Evolutionary conservation across 1,140 invertebrate genomes (phyloP), one percentile per base, ranked within the genome.

Genomic region (Hirudo medicinalis): DNA sequence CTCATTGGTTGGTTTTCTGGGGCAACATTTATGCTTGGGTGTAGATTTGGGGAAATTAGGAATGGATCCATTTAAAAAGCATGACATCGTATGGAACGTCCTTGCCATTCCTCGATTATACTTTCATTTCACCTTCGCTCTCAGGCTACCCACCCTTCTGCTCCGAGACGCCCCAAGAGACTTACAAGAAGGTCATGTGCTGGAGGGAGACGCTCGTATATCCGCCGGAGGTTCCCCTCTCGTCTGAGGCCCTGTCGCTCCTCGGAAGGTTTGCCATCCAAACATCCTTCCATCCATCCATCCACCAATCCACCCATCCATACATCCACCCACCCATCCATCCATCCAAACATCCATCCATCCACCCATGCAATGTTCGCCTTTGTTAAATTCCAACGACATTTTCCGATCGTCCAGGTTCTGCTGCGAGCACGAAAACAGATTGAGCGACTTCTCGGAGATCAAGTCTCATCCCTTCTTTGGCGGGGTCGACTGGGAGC

Each of bases 181-280:
- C 96, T 22, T 99, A 99, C 84, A 87, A 91, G 70, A 99, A 99
- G 86, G 94, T 99, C 67, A 97, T 99, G 91, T 97, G 95, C 79
- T 99, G 96, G 96, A 86, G 92, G 74, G 94, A 99, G 78, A 98
- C 95, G 2, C 85, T 99, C 60, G 88, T 93, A 36, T 99, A 99
- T 82, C 97, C 97, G 15, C 95, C 95, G 2, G 96, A 99, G 86
- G 92, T 97, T 76, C 96, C 97, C 71, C 97, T 99, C 78, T 96
- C 92, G 72, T 92, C 94, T 83, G 85, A 86, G 76, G 84, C 87
- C 25, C 82, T 83, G 77, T 85, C 86, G 75, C 80, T 83, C 71
- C 84, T 85, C 70, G 76, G 81, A 77, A 81, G 78, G 81, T 83
- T 19, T 1, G 43, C 11, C 43, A 17, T 49, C 43, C 4, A n/a